Base-by-base conservation (phyloP, 2,888 invertebrate genomes). In the Eupithecia subfuscata region DNA sequence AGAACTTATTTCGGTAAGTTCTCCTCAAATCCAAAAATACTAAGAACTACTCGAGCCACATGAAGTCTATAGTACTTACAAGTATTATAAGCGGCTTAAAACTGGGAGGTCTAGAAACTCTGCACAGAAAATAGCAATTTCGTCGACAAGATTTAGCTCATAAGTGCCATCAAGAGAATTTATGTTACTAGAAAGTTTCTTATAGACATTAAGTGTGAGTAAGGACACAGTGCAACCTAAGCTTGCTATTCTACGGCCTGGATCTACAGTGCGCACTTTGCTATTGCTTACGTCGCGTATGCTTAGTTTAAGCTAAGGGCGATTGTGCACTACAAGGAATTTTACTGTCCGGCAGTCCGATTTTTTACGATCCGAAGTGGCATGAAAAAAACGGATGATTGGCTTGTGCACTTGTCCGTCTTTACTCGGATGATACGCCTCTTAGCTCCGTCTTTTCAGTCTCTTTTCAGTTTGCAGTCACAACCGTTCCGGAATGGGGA, bases 101-200 rank as follows among this genome's bases (percentile, higher is more conserved):
- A 40, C 67, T 67, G n/a, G 34, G 34, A 67, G 43, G 22, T 60
- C 60, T 37, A 12, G 60, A n/a, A 70, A 64, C 30, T 30, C 37
- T 40, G 67, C 67, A 40, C 64, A 40, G 72, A 64, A 65, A 72
- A 75, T 69, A 30, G 72, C 65, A 40, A 64, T 69, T 71, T 60
- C 56, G n/a, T 45, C 52, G 43, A 69, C 60, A 73, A 63, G 45
- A 45, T 64, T 64, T 70, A 69, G 48, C 48, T 70, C 63, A 64
- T 64, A 69, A 74, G 69, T 74, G 69, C 64, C 69, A 74, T 48
- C 48, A 30, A 30, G 64, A 34, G 64, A 63, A 74, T 64, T 70
- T 74, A 74, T 70, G 69, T 64, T 72, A 52, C 65, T 34, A 67
- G 73, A 74, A 69, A 69, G 48, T 69, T 45, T 16, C 48, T 69